A percentile compares a stretch with the other conserved stretches of the same genome.
Evolutionary conservation across 2,113 vertebrate genomes (phyloP).

Genomic region (human): DNA sequence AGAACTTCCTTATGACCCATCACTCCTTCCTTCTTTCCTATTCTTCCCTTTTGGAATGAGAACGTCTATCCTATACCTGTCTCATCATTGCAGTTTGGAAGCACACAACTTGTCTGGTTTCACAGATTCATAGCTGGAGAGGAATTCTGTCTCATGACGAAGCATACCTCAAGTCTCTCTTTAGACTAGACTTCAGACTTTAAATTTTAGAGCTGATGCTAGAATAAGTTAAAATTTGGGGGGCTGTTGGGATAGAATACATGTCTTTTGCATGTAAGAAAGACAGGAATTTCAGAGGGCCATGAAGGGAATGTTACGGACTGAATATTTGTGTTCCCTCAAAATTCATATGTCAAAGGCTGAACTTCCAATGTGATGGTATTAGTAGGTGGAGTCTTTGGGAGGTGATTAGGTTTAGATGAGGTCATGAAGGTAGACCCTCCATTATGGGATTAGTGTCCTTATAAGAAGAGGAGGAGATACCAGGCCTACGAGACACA

Average conservation of each 20-base stretch:
- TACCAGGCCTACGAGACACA: not conserved
- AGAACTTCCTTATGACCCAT: not conserved
- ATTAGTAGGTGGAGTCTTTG: not conserved
- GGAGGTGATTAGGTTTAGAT: not conserved
- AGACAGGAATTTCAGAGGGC: not conserved
- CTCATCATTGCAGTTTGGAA: not conserved
- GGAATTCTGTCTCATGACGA: not conserved
- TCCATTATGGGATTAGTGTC: not conserved
- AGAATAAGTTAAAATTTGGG: not conserved
- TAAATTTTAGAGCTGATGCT: not conserved
- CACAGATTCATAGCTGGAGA: not conserved
- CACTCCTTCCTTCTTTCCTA: not conserved
- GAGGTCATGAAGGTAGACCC: not conserved
- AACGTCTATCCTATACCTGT: not conserved
- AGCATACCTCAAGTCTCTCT: not conserved
- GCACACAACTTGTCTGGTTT: not conserved
- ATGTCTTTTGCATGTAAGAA: not conserved
- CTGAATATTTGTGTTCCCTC: not conserved
- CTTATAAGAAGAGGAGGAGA: not conserved
- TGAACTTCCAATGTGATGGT: not conserved
- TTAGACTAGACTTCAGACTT: not conserved
- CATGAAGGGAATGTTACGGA: not conserved
- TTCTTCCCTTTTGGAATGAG: not conserved
- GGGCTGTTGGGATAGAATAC: not conserved
- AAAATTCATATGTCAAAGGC: not conserved